Conservation (phyloP, 2,113 vertebrate genomes). For the Onychostruthus taczanowskii region DNA sequence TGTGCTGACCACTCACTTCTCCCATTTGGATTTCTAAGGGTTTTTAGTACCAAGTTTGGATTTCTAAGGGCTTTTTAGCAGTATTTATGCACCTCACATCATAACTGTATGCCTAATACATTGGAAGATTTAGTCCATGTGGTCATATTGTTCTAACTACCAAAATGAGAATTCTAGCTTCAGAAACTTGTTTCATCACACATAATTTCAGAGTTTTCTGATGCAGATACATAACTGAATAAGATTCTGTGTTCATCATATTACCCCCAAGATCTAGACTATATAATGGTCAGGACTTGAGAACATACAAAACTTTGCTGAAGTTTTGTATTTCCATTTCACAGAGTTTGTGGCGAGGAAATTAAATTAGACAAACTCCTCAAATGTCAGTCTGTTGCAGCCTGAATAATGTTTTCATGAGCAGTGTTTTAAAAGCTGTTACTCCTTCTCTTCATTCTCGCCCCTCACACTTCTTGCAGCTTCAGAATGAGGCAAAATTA, state of each 20-base stretch:
- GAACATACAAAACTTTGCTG: background rate
- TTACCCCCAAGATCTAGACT: background rate
- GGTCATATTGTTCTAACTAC: background rate
- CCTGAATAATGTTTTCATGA: background rate
- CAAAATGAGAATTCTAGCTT: background rate
- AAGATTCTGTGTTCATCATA: background rate
- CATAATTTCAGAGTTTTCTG: background rate
- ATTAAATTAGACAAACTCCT: background rate
- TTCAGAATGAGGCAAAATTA: background rate
- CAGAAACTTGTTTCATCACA: background rate
- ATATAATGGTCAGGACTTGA: background rate
- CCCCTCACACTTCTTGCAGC: background rate
- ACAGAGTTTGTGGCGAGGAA: background rate
- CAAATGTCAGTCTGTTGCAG: background rate
- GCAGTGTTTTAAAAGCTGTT: background rate
- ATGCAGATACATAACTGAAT: background rate
- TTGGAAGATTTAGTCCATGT: conserved; percentile 17
- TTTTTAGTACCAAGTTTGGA: background rate
- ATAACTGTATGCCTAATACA: conserved; percentile 17
- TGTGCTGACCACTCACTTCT: background rate
- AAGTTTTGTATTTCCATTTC: background rate
- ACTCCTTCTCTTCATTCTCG: background rate
- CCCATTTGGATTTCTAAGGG: background rate
- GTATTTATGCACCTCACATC: background rate
- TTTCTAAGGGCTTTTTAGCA: background rate